A percentile compares a stretch with the other conserved stretches of the same genome.
Evolutionary conservation across 2,113 vertebrate genomes (phyloP).

Genomic region (Chionodraco myersi): DNA sequence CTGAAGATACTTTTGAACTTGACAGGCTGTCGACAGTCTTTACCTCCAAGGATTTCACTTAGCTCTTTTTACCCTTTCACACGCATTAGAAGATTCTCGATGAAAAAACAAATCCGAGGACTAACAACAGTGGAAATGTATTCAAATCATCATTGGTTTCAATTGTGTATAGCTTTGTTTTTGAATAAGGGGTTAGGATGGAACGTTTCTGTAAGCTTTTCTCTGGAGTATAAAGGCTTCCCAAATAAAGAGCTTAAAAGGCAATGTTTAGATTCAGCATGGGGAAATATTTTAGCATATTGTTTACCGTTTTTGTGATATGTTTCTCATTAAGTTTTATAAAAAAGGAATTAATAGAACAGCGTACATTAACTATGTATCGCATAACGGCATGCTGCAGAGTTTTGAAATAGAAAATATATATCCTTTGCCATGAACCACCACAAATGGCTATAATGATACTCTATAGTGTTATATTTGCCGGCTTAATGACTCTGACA

Average conservation of each 20-base stretch:
- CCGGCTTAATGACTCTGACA: too few species aligned
- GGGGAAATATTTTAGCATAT: not conserved
- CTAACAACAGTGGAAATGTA: conserved; percentile 38
- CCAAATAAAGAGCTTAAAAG: not conserved
- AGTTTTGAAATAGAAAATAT: not conserved
- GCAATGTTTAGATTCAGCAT: not conserved
- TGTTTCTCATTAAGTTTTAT: not conserved
- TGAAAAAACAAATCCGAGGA: conserved; percentile 24
- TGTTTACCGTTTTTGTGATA: not conserved
- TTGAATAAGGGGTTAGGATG: not conserved
- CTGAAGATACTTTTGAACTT: conserved; percentile 64
- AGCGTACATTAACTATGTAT: not conserved
- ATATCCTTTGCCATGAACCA: too few species aligned
- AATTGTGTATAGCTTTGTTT: conserved; percentile 30
- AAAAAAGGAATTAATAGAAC: not conserved
- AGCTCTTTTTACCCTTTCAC: conserved; percentile 34
- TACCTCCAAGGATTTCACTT: conserved; percentile 55
- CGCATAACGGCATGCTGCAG: not conserved
- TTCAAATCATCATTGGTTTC: conserved; percentile 31
- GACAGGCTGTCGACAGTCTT: conserved; percentile 62
- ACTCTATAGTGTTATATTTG: too few species aligned
- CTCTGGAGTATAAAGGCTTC: not conserved
- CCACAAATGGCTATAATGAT: not conserved
- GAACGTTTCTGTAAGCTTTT: conserved; percentile 24
- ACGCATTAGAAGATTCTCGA: conserved; percentile 27